Evolutionary conservation across 1,140 invertebrate species (phyloP).

Genomic region (Proctacanthus coquilletti): DNA sequence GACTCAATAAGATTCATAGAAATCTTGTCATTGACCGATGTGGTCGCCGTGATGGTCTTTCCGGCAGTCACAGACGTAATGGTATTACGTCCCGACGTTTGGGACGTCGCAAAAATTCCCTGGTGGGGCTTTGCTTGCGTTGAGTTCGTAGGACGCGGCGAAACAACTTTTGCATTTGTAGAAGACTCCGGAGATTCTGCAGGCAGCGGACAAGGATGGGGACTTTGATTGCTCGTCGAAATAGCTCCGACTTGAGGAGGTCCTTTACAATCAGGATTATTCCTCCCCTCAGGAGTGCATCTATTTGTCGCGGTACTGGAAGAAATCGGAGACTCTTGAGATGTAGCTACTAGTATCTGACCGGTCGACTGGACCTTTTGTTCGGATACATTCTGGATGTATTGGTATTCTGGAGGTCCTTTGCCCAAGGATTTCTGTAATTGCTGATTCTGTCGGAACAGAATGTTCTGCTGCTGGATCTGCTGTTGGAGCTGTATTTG

Average conservation of each 20-base stretch:
- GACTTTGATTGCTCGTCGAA: constrained; percentile 27
- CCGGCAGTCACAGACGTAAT: constrained; percentile 62
- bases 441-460: constrained; percentile 6
- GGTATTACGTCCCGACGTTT: constrained; percentile 48
- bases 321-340: constrained; percentile 26
- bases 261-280: constrained; percentile 7
- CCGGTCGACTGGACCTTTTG: neutral
- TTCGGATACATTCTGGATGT: neutral
- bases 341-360: constrained; percentile 2
- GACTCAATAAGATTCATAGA: no score
- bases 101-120: constrained; percentile 1
- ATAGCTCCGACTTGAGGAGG: constrained; percentile 28
- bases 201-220: constrained; percentile 17
- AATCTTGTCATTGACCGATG: constrained; percentile 50
- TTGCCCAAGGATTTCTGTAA: no score
- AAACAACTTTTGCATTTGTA: neutral
- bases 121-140: neutral
- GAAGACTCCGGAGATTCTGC: constrained; percentile 19
- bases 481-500: constrained; percentile 6
- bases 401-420: no score
- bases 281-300: constrained; percentile 7
- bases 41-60: constrained; percentile 53
- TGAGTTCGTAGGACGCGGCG: constrained; percentile 6
- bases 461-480: constrained; percentile 7
- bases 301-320: constrained; percentile 14